phyloP scores from a whole-genome alignment of 2,888 invertebrate species.

The Choristoneura rosaceana region DNA sequence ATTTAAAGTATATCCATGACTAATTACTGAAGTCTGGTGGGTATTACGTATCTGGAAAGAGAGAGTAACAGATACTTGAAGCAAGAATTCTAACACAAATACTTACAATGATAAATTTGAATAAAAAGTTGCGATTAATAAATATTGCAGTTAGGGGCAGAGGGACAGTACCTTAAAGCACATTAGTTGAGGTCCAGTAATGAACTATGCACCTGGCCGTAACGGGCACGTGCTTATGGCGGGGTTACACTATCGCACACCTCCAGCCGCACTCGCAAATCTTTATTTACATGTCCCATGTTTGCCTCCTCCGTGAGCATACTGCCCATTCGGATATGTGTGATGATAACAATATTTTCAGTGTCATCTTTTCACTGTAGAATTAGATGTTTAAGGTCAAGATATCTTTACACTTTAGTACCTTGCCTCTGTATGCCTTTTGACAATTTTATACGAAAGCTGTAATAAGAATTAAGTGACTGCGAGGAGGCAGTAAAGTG shows the following conservation, averaged over 20 bases:
- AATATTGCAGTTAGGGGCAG: not conserved
- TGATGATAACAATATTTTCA: not conserved
- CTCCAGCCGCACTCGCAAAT: conserved; percentile 70
- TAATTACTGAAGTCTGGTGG: too few species aligned
- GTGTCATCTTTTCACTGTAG: not conserved
- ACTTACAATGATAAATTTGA: not conserved
- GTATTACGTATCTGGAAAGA: too few species aligned
- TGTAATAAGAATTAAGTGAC: too few species aligned
- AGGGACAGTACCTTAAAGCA: not conserved
- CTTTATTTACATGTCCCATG: conserved; percentile 60
- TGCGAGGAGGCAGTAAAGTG: too few species aligned
- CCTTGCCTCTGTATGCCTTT: too few species aligned
- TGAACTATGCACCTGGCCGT: conserved; percentile 50
- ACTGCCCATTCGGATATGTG: conserved; percentile 5
- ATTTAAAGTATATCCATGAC: too few species aligned
- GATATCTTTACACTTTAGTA: too few species aligned
- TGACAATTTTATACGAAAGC: too few species aligned
- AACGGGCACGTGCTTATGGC: conserved; percentile 73
- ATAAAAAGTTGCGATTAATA: not conserved
- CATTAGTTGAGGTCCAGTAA: conserved; percentile 22
- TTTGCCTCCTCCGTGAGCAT: conserved; percentile 34
- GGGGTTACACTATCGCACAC: conserved; percentile 72
- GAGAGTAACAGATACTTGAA: not conserved
- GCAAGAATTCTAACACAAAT: not conserved
- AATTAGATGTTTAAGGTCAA: not conserved